Percentiles rank a stretch among this genome's conserved stretches.
Conservation (phyloP, 2,797 vertebrate genomes). For the Silurus lanzhouensis region DNA sequence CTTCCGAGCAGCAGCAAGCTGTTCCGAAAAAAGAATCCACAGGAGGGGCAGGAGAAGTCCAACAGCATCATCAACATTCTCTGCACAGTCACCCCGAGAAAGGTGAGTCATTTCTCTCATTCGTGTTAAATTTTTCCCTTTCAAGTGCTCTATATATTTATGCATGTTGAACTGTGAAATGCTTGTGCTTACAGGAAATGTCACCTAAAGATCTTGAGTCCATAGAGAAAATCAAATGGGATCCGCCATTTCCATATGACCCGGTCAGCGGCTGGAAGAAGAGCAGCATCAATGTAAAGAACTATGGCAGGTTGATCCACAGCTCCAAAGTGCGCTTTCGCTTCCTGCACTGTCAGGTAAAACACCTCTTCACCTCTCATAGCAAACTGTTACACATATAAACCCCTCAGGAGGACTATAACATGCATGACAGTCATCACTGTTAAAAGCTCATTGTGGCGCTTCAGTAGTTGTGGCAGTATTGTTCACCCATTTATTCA, state of each 20-base stretch:
- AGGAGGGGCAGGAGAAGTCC: conserved; percentile 82
- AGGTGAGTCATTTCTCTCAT: conserved; percentile 64
- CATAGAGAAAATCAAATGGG: conserved; percentile 81
- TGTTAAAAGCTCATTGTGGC: conserved; percentile 29
- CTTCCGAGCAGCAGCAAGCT: conserved; percentile 72
- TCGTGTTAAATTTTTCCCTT: neutral
- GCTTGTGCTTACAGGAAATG: conserved; percentile 73
- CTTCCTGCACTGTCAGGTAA: conserved; percentile 91
- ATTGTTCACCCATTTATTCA: conserved; percentile 44
- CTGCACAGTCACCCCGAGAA: conserved; percentile 77
- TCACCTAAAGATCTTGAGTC: conserved; percentile 74
- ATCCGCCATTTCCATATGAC: conserved; percentile 82
- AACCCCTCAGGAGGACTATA: conserved; percentile 33
- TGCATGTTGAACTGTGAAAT: neutral
- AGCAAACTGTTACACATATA: neutral
- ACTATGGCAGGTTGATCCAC: conserved; percentile 88
- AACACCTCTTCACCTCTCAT: neutral
- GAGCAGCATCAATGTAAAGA: conserved; percentile 86
- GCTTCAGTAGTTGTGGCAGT: conserved; percentile 14
- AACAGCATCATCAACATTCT: conserved; percentile 85
- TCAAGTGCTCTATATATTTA: neutral
- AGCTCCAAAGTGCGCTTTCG: conserved; percentile 94
- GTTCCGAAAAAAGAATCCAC: conserved; percentile 79
- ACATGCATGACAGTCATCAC: conserved; percentile 24
- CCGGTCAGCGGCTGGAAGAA: conserved; percentile 84